Evolutionary conservation across 2,888 invertebrate genomes (phyloP), one percentile per base, ranked within the genome.

Genomic region (Brachyptera risi): DNA sequence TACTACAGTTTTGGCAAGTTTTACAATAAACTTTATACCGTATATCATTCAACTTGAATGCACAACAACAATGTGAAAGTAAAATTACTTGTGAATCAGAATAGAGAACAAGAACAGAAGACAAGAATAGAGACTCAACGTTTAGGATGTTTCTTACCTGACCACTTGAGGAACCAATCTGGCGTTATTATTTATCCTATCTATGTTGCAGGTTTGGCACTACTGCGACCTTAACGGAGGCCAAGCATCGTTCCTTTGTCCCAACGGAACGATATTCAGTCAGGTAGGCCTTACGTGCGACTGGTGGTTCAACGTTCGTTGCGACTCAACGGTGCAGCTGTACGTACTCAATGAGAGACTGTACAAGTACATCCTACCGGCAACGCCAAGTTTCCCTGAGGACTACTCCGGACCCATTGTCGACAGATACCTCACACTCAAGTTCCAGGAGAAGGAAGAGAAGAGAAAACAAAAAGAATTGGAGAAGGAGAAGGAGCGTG

Each of bases 231-330:
- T 93, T 60, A 92, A 92, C 71, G 92, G 92, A 5, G 92, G 92
- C 4, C 92, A 92, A 74, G 90, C 92, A 3, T 92, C 92, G 2
- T 93, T 93, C 73, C 76, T 93, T 35, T 93, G 92, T 70, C 92
- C 92, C 51, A 92, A 92, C 73, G 92, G 93, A 37, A 93, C 93
- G 2, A 90, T 93, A 71, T 93, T 93, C 78, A 92, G 90, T 67
- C 92, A 93, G 79, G 90, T 91, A 13, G 90, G 87, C 0, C 76
- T 93, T 44, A 92, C 92, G 0, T 92, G 92, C 71, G 93, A 93
- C 73, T 93, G 92, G 92, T 93, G 92, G 92, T 93, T 90, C 76
- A 93, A 93, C 73, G 92, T 93, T 0, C 87, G 88, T 69, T 93
- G 92, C 73, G 83, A 88, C 24, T 83, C 88, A 13, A 92, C 92